Percentiles rank a stretch among this genome's conserved stretches.
phyloP scores from a whole-genome alignment of 1,140 invertebrate genomes.

The Streblospio benedicti region DNA sequence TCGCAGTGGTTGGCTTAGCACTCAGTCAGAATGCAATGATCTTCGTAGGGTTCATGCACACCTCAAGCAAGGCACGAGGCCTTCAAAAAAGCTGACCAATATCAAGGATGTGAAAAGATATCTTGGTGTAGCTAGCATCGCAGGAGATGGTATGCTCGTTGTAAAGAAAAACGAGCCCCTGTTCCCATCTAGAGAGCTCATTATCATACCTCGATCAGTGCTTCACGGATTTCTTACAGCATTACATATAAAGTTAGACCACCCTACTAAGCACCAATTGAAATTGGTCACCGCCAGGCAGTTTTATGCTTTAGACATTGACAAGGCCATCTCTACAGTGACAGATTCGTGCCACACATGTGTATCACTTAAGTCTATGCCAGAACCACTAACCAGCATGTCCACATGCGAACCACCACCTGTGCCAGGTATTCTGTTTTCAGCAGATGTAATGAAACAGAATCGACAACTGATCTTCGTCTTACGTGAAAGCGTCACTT shows the following conservation, averaged over 20 bases:
- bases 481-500: not conserved
- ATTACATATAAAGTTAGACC: conserved; percentile 19
- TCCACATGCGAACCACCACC: conserved; percentile 12
- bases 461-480: not conserved
- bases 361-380: conserved; percentile 10
- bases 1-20: conserved; percentile 13
- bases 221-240: conserved; percentile 21
- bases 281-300: conserved; percentile 11
- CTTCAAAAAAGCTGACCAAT: conserved; percentile 22
- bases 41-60: conserved; percentile 19
- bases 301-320: conserved; percentile 22
- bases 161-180: conserved; percentile 12
- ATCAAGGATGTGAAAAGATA: conserved; percentile 21
- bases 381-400: not conserved
- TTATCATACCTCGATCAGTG: conserved; percentile 19
- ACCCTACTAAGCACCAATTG: conserved; percentile 15
- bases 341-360: conserved; percentile 12
- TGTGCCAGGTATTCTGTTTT: conserved; percentile 15
- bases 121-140: conserved; percentile 17
- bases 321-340: conserved; percentile 9
- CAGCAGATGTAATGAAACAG: conserved; percentile 12
- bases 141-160: conserved; percentile 24
- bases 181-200: not conserved
- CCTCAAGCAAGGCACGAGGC: conserved; percentile 20
- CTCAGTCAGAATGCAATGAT: conserved; percentile 21